Percentiles rank a stretch among this genome's conserved stretches.
Evolutionary conservation across 2,113 vertebrate genomes (phyloP).

Genomic region (Desmodus rotundus): DNA sequence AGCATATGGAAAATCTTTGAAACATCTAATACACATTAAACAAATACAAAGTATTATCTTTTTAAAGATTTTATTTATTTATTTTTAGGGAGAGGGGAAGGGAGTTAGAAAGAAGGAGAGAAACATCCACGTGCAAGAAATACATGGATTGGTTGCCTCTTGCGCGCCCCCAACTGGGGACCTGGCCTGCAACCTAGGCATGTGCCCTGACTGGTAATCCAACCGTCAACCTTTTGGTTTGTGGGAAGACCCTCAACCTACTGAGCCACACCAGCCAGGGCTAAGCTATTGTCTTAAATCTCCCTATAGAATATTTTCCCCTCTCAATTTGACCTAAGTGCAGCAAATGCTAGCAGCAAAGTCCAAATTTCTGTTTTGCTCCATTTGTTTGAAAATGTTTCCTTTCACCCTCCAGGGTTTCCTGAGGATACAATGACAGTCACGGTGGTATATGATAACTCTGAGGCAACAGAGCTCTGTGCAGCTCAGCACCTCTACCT

Average conservation of each 20-base stretch:
- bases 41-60: background rate
- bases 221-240: too few species aligned
- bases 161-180: too few species aligned
- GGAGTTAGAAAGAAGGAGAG: too few species aligned
- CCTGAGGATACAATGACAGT: slow-evolving; percentile 70
- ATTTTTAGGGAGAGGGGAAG: too few species aligned
- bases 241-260: too few species aligned
- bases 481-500: slow-evolving; percentile 78
- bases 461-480: slow-evolving; percentile 79
- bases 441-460: slow-evolving; percentile 79
- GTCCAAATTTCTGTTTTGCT: slow-evolving; percentile 8
- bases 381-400: slow-evolving; percentile 46
- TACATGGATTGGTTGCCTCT: too few species aligned
- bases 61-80: too few species aligned
- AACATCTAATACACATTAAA: background rate
- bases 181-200: too few species aligned
- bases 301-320: background rate
- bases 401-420: slow-evolving; percentile 61
- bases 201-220: too few species aligned
- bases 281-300: background rate
- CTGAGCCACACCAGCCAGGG: too few species aligned
- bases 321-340: background rate
- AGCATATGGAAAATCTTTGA: background rate
- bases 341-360: background rate
- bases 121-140: too few species aligned